A percentile compares a stretch with the other conserved stretches of the same genome.
phyloP scores from a whole-genome alignment of 2,797 vertebrate species.

The Falco cherrug region DNA sequence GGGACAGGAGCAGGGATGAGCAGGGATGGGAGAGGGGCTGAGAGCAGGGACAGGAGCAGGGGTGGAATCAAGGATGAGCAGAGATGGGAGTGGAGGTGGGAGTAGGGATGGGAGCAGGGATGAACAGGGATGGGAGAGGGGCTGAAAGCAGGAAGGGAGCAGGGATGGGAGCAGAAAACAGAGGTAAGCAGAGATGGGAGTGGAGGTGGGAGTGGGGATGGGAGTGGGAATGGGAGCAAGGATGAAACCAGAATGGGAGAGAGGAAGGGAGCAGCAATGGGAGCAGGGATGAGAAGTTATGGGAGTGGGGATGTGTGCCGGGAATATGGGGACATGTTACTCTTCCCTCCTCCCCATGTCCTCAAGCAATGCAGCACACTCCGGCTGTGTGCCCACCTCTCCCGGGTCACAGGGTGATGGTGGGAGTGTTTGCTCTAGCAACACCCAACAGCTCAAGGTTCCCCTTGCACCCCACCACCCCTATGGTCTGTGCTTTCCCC shows the following conservation, averaged over 20 bases:
- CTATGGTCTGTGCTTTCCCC: background rate
- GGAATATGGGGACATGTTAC: background rate
- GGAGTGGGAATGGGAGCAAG: background rate
- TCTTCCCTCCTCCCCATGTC: background rate
- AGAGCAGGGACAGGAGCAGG: background rate
- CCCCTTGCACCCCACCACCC: background rate
- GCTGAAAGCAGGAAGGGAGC: background rate
- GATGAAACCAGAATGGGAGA: too few relatives aligned
- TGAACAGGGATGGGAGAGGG: background rate
- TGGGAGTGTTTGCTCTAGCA: background rate
- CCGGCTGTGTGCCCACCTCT: accelerated
- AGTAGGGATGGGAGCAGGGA: background rate
- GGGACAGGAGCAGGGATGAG: background rate
- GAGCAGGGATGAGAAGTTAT: background rate
- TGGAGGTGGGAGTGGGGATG: background rate
- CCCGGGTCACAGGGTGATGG: background rate
- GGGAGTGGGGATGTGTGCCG: background rate
- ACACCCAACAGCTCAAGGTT: background rate
- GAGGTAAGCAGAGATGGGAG: background rate
- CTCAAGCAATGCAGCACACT: accelerated
- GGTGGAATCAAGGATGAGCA: accelerated
- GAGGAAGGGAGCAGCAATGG: too few relatives aligned
- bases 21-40: background rate
- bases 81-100: background rate
- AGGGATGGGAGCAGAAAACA: background rate